Percentiles rank a stretch among this genome's conserved stretches.
Conservation (phyloP, 2,113 vertebrate species). For the Rhynchomys soricoides region DNA sequence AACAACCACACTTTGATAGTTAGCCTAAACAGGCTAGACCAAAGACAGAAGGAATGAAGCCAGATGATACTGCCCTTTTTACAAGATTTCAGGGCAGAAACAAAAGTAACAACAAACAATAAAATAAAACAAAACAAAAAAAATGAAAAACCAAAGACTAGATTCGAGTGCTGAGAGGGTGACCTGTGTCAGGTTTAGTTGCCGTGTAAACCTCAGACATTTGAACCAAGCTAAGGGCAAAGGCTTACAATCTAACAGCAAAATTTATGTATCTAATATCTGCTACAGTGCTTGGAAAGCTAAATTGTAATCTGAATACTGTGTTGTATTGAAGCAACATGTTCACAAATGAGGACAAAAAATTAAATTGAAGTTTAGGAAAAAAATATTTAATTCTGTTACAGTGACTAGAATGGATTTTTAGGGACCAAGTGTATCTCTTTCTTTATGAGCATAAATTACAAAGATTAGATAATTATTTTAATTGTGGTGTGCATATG, state of each 20-base stretch:
- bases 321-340: constrained; percentile 35
- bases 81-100: not conserved
- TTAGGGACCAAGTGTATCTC: constrained; percentile 29
- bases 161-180: not conserved
- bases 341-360: constrained; percentile 63
- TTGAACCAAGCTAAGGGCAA: constrained; percentile 27
- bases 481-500: constrained; percentile 47
- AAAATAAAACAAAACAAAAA: not conserved
- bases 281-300: constrained; percentile 39
- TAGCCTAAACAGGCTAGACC: not conserved
- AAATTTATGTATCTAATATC: constrained; percentile 66
- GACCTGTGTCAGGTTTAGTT: not conserved
- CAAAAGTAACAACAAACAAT: not conserved
- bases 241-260: constrained; percentile 31
- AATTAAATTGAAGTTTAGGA: constrained; percentile 63
- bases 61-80: not conserved
- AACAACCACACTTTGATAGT: not conserved
- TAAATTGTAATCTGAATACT: constrained; percentile 48
- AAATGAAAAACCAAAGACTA: not conserved
- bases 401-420: constrained; percentile 61
- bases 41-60: not conserved
- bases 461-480: constrained; percentile 59
- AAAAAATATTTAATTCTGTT: constrained; percentile 70
- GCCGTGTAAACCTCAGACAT: not conserved
- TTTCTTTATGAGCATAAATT: constrained; percentile 67